phyloP scores from a whole-genome alignment of 2,797 vertebrate genomes.

The Pempheris klunzingeri region DNA sequence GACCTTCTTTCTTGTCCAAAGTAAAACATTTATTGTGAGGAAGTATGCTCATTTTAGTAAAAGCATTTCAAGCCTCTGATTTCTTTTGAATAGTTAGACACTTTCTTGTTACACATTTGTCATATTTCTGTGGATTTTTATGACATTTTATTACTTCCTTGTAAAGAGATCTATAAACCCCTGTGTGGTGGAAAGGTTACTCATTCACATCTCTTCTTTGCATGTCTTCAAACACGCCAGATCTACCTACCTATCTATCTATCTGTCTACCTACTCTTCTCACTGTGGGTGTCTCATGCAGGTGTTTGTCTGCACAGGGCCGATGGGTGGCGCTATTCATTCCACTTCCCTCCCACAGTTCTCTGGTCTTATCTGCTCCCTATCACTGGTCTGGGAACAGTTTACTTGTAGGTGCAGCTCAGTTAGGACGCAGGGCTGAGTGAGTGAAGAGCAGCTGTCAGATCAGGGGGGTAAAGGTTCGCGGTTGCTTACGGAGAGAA shows the following conservation, averaged over 20 bases:
- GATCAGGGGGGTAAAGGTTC: conserved; percentile 33
- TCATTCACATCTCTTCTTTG: too few species aligned
- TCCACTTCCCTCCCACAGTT: background rate
- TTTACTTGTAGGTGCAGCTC: background rate
- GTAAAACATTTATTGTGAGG: background rate
- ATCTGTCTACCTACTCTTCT: background rate
- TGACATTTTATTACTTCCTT: background rate
- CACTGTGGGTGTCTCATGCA: conserved; percentile 4
- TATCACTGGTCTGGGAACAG: conserved; percentile 60
- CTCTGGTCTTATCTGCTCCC: conserved; percentile 5
- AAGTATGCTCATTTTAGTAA: background rate
- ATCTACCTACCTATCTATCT: conserved; percentile 8
- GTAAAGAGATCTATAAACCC: too few species aligned
- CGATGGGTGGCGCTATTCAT: conserved; percentile 61
- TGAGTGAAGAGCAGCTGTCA: conserved; percentile 41
- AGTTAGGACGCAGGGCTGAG: background rate
- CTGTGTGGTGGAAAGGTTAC: too few species aligned
- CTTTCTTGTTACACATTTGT: background rate
- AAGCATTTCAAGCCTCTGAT: too few species aligned
- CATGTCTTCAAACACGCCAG: too few species aligned
- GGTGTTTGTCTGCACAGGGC: conserved; percentile 2
- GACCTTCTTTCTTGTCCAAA: background rate
- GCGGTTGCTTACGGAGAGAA: background rate
- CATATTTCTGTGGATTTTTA: background rate
- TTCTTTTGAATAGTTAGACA: background rate